Evolutionary conservation across 92 coral and sea anemone genomes (phyloP), one percentile per base, ranked within the genome.

Genomic region (Zoanthus solanderi): DNA sequence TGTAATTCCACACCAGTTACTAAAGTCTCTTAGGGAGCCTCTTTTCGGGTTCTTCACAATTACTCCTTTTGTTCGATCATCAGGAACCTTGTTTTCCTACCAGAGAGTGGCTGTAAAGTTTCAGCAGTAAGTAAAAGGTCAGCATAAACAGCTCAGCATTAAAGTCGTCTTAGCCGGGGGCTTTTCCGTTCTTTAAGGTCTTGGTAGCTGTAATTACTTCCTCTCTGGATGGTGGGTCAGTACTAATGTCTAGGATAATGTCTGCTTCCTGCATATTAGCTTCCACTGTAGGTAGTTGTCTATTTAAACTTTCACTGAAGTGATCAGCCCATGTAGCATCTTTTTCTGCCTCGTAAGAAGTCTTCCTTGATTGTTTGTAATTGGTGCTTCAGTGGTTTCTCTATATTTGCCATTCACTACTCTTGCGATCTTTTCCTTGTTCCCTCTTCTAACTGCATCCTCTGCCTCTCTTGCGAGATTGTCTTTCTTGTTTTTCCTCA

Each of bases 151-250:
- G 75, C 46, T 69, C 45, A 9, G 75, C 75, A 28, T 7, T 29
- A 34, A 69, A 9, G 13, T 28, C 14, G 66, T 60, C 66, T 60
- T 60, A 17, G 18, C 75, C 75, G 75, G 75, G 46, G 44, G 46
- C 75, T 34, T 69, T 69, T 29, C 46, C 44, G 29, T 69, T 23
- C 46, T 69, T 29, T 68, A 68, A 31, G 32, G 32, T 16, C 73
- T 67, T n/a, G 9, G 12, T 67, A 18, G 72, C 72, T 67, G 9
- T 14, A 6, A 83, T 42, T 34, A 83, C 54, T 37, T 83, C 78
- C 10, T 68, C 53, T 45, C 56, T 83, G 16, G 48, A n/a, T 65
- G 86, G 76, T 60, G 77, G 86, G 30, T n/a, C 86, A 9, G 77
- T 65, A 61, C 52, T 83, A 23, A 67, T 46, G 58, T 83, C 87